Base-by-base conservation (phyloP, 2,113 vertebrate species). In the Mellivora capensis region DNA sequence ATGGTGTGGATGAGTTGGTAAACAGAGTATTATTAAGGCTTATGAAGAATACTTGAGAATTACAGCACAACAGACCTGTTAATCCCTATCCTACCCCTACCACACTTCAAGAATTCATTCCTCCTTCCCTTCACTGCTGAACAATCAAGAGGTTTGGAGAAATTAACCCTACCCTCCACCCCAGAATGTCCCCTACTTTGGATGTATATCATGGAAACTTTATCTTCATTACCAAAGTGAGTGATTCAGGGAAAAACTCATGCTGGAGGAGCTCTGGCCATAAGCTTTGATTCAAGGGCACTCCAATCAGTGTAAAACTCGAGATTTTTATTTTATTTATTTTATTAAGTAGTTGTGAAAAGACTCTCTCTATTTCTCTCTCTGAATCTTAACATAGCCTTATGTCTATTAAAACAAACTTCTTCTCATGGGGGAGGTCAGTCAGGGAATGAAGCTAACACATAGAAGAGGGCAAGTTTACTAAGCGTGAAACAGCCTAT, bases 261-360 rank as follows among this genome's bases (percentile, higher is more conserved):
- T 42, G 0, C 59, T 23, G 2, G 7, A 54, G 34, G 1, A 44
- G 25, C 9, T 21, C 6, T 49, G 31, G 25, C 0, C 8, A 59
- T 4, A 57, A 47, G 9, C 11, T 93, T 44, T 64, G 14, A 42
- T 76, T 82, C 39, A 69, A 7, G 20, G 27, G 21, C 21, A 4
- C 6, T 62, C 23, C 17, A 7, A 0, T 62, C 29, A 69, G 0
- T 20, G 20, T 31, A 79, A 93, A 54, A 12, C 13, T 67, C 34
- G 74, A 42, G 1, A 74, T 42, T 52, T 88, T 21, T 67, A 61
- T 61, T 61, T 61, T 27, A 25, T 25, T 61, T 61, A 61, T 59
- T 84, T 21, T 74, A 57, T 84, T n/a, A 72, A 10, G 79, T 34
- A 87, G 27, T 21, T 87, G 4, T 72, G 25, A 18, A 86, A 52